phyloP scores from a whole-genome alignment of 2,113 vertebrate genomes.

The Chloropsis hardwickii region DNA sequence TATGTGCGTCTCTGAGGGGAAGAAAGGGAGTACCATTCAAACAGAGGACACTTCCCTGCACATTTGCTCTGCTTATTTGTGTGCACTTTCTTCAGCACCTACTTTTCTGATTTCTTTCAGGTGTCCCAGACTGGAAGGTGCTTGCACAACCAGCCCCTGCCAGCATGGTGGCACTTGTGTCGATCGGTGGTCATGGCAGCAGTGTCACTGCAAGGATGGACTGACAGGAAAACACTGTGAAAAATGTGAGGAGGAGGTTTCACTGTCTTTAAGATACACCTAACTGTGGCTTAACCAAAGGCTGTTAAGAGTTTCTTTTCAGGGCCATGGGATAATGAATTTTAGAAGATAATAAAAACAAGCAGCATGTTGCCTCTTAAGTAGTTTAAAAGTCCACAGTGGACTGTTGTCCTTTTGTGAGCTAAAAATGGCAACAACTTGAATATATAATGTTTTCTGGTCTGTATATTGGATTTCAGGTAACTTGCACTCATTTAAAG shows the following conservation, averaged over 20 bases:
- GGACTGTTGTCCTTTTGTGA: not conserved
- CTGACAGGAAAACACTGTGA: slow-evolving; percentile 92
- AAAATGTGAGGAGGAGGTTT: slow-evolving; percentile 80
- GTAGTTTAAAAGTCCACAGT: not conserved
- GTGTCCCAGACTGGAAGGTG: slow-evolving; percentile 91
- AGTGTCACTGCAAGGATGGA: slow-evolving; percentile 88
- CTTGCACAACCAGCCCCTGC: slow-evolving; percentile 84
- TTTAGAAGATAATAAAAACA: not conserved
- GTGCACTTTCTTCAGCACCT: not conserved
- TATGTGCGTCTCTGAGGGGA: not conserved
- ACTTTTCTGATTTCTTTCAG: slow-evolving; percentile 68
- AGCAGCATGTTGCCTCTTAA: not conserved
- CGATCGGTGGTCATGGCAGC: slow-evolving; percentile 96
- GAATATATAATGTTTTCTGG: not conserved
- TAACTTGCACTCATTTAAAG: not conserved
- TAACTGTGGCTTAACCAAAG: not conserved
- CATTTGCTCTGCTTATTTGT: not conserved
- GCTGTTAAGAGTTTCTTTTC: not conserved
- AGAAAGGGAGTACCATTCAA: not conserved
- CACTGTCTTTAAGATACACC: not conserved
- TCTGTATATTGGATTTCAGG: not conserved
- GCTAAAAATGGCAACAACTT: not conserved
- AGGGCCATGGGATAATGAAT: not conserved
- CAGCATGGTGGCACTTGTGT: slow-evolving; percentile 89
- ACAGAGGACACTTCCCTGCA: not conserved